phyloP scores from a whole-genome alignment of 2,797 vertebrate species.

The Lutjanus argentimaculatus region DNA sequence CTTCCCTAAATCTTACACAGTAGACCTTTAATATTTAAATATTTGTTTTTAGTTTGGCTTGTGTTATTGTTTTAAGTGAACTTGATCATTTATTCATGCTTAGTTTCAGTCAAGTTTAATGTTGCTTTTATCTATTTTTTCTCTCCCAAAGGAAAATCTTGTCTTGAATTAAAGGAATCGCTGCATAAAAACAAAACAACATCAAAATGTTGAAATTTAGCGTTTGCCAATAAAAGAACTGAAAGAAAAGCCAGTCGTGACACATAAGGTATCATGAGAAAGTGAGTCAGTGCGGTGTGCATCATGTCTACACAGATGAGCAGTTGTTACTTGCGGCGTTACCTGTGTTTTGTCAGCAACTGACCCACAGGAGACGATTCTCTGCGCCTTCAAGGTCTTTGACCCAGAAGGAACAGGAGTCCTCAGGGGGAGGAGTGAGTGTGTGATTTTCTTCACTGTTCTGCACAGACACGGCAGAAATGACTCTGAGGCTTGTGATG shows the following conservation, averaged over 20 bases:
- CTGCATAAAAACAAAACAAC: constrained; percentile 6
- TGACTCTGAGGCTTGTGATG: not conserved
- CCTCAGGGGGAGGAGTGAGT: constrained; percentile 87
- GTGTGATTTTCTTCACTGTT: constrained; percentile 58
- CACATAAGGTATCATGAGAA: constrained; percentile 2
- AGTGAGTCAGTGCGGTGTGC: not conserved
- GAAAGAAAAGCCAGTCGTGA: not conserved
- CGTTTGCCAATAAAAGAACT: not conserved
- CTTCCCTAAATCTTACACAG: no score
- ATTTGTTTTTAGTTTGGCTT: not conserved
- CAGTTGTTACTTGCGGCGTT: constrained; percentile 7
- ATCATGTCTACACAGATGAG: constrained; percentile 18
- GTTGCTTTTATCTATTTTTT: constrained; percentile 10
- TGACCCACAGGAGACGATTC: constrained; percentile 88
- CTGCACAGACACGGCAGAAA: constrained; percentile 23
- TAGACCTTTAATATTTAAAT: not conserved
- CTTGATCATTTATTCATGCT: constrained; percentile 14
- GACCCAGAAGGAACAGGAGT: constrained; percentile 88
- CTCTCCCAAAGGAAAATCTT: not conserved
- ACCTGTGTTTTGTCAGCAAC: constrained; percentile 78
- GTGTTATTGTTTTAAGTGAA: constrained; percentile 7
- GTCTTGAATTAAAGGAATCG: not conserved
- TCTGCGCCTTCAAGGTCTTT: constrained; percentile 90
- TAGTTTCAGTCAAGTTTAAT: constrained; percentile 7
- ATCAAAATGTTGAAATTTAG: not conserved